These are phyloP conservation scores for Linyphia triangularis DNA, from an alignment of 2,888 invertebrate species.

Conservation along the genomic window DNA sequence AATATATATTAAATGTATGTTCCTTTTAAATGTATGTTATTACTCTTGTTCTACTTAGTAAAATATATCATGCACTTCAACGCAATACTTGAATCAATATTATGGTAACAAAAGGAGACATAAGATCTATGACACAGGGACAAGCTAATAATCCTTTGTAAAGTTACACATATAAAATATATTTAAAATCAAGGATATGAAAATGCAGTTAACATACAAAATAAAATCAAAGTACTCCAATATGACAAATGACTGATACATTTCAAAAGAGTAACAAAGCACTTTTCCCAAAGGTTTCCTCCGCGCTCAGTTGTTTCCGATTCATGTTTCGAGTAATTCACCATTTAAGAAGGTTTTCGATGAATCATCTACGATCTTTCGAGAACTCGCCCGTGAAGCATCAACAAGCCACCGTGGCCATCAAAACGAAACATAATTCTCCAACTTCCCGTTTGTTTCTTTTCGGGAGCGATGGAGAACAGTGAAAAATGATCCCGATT, in stretches of 20 bases:
- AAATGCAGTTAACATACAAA: no score
- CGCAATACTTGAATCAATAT: no score
- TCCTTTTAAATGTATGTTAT: no score
- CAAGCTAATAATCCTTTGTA: no score
- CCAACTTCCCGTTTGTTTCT: slow-evolving; percentile 12
- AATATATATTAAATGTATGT: no score
- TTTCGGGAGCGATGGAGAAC: slow-evolving; percentile 28
- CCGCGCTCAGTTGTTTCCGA: background rate
- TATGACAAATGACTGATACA: background rate
- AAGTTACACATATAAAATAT: no score
- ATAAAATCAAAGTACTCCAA: no score
- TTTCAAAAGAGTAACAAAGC: background rate
- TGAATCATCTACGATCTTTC: slow-evolving; percentile 17
- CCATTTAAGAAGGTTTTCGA: background rate
- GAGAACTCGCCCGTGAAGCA: background rate
- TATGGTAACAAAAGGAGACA: no score
- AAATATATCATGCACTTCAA: no score
- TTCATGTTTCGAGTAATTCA: background rate
- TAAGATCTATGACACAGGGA: no score
- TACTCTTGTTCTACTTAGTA: no score
- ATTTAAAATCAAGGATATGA: no score
- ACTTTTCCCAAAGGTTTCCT: background rate
- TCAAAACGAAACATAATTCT: slow-evolving; percentile 40
- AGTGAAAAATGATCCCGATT: slow-evolving; percentile 51
- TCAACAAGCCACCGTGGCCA: slow-evolving; percentile 27